phyloP scores from a whole-genome alignment of 1,140 invertebrate genomes.

The Drosophila obscura region DNA sequence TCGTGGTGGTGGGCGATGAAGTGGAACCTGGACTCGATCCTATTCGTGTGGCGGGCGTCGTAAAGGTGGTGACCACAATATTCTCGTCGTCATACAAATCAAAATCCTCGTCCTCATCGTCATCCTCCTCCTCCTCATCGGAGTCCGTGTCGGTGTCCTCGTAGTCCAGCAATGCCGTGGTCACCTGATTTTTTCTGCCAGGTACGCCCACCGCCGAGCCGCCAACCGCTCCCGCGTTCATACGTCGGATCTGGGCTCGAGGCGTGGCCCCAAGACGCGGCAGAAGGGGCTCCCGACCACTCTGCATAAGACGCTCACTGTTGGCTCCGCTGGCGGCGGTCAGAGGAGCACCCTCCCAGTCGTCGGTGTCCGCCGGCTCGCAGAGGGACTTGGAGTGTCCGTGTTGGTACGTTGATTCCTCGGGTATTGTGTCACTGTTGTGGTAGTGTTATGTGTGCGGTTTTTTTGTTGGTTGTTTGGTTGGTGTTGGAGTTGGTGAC shows the following conservation, averaged over 20 bases:
- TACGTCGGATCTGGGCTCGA: slow-evolving; percentile 72
- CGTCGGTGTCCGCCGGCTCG: slow-evolving; percentile 72
- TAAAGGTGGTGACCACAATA: slow-evolving; percentile 79
- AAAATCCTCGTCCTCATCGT: slow-evolving; percentile 81
- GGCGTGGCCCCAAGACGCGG: slow-evolving; percentile 75
- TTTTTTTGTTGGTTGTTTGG: slow-evolving; percentile 29
- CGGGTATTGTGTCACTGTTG: slow-evolving; percentile 83
- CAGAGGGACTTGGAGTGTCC: slow-evolving; percentile 80
- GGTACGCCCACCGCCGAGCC: slow-evolving; percentile 49
- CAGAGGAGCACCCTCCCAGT: slow-evolving; percentile 72
- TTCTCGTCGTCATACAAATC: slow-evolving; percentile 83
- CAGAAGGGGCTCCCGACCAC: slow-evolving; percentile 72
- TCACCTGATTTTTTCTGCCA: slow-evolving; percentile 69
- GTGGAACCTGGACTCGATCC: slow-evolving; percentile 46
- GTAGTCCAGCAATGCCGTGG: slow-evolving; percentile 73
- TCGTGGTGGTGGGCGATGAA: slow-evolving; percentile 49
- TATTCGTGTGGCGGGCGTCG: slow-evolving; percentile 50
- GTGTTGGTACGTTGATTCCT: slow-evolving; percentile 79
- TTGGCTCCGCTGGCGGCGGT: slow-evolving; percentile 46
- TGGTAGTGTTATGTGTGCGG: slow-evolving; percentile 45
- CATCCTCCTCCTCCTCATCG: slow-evolving; percentile 73
- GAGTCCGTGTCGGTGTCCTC: slow-evolving; percentile 70
- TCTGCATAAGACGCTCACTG: slow-evolving; percentile 53
- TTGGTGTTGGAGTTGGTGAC: not conserved
- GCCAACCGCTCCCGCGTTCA: slow-evolving; percentile 64